These are phyloP conservation scores for Neoaliturus tenellus DNA, from an alignment of 2,888 invertebrate species.

Conservation along the genomic window DNA sequence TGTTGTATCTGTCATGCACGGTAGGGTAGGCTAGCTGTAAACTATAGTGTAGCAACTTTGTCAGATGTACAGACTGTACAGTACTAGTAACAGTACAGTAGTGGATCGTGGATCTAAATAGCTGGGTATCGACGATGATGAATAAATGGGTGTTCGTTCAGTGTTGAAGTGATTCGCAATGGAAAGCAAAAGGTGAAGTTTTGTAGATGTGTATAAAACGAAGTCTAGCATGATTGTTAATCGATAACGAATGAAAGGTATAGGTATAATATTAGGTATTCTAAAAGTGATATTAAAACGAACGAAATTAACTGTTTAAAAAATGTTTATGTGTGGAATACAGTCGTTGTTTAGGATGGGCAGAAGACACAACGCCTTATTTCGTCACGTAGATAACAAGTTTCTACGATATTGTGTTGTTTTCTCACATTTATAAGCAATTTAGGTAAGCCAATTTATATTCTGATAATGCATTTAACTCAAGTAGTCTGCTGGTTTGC, in stretches of 20 bases:
- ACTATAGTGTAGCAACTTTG: too few relatives aligned
- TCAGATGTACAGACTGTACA: too few relatives aligned
- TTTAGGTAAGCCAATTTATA: slow-evolving; percentile 24
- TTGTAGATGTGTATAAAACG: neutral
- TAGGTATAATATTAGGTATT: neutral
- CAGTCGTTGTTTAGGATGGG: neutral
- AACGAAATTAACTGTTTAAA: neutral
- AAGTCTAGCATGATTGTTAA: neutral
- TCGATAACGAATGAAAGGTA: neutral
- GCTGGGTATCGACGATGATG: too few relatives aligned
- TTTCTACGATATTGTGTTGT: neutral
- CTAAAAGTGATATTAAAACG: neutral
- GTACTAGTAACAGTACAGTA: too few relatives aligned
- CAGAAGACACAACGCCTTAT: neutral
- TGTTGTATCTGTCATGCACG: too few relatives aligned
- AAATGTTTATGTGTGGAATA: neutral
- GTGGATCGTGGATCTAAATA: too few relatives aligned
- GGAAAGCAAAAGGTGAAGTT: neutral
- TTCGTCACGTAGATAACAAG: slow-evolving; percentile 1
- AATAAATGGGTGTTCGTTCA: too few relatives aligned
- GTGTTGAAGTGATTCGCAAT: too few relatives aligned
- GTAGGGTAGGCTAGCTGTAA: too few relatives aligned
- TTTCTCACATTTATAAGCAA: neutral
- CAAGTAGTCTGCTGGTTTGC: too few relatives aligned
- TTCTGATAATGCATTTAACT: too few relatives aligned